phyloP scores from a whole-genome alignment of 1,140 invertebrate species.

The Subanguina moxae region DNA sequence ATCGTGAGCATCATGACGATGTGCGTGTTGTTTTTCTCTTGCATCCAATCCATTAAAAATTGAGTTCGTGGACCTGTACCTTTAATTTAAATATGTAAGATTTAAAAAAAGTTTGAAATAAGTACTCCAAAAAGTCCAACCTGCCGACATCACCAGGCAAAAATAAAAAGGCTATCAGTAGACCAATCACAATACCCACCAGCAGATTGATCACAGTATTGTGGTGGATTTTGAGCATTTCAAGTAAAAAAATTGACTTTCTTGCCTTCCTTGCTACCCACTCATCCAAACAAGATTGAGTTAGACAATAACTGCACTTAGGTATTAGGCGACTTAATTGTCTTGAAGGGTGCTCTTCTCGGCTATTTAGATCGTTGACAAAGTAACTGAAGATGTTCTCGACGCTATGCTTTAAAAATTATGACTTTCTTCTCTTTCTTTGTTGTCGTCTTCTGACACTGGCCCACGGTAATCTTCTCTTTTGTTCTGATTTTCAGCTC shows the following conservation, averaged over 20 bases:
- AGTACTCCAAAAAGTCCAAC: not conserved
- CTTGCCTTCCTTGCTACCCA: not conserved
- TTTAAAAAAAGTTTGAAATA: not conserved
- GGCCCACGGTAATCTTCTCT: too few relatives aligned
- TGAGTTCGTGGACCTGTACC: not conserved
- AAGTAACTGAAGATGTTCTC: too few relatives aligned
- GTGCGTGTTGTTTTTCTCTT: conserved; percentile 7
- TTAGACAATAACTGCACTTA: too few relatives aligned
- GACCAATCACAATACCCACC: conserved; percentile 45
- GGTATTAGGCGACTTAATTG: too few relatives aligned
- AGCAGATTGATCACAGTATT: conserved; percentile 41
- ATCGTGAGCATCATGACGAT: conserved; percentile 65
- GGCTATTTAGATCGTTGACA: too few relatives aligned
- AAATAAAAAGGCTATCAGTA: conserved; percentile 39
- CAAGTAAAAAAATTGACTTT: not conserved
- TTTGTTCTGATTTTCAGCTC: too few relatives aligned
- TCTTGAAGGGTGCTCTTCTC: too few relatives aligned
- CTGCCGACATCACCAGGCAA: conserved; percentile 26
- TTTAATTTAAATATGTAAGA: not conserved
- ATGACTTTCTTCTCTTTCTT: too few relatives aligned
- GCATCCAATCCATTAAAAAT: not conserved
- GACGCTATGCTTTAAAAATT: too few relatives aligned
- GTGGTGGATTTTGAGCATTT: conserved; percentile 18
- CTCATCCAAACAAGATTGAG: not conserved
- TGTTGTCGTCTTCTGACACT: too few relatives aligned